Base-by-base conservation (phyloP, 2,888 invertebrate species). In the Torymus tubicola region DNA sequence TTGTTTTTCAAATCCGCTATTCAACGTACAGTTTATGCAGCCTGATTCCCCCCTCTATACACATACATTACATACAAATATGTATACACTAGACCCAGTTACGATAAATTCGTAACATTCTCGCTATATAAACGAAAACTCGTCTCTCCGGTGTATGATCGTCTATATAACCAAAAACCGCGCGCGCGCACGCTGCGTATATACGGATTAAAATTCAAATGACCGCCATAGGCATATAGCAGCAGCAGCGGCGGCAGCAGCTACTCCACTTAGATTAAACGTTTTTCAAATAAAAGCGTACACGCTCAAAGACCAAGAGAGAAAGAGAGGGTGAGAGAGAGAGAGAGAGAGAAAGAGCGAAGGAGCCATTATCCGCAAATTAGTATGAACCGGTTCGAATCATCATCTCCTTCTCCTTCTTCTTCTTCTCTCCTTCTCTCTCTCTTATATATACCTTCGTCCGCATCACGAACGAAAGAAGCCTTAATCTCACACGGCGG, bases 311-410 rank as follows among this genome's bases (percentile, higher is more conserved):
- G 42, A 42, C 42, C 10, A 5, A 42, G 42, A 42, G 42, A 42
- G 8, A 5, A 1, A 8, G 8, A 42, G 42, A 5, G 42, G 8
- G 42, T 1, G 4, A 31, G 31, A 31, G 31, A 31, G 31, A 31
- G 42, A 42, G 42, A 42, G 42, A 42, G 42, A 5, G 42, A 42
- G 42, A 42, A 8, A 55, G 68, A 75, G 63, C 78, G 73, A 81
- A 79, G 80, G 82, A 78, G 82, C 80, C 82, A 82, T 82, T 82
- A 82, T 81, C 82, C 74, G 82, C 81, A 82, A 82, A 82, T 82
- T 82, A 82, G 82, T 81, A 79, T 76, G 81, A 82, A 82, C 82
- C 82, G 82, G 82, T 82, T 82, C 81, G 82, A 80, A 80, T 82
- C 71, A 80, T 82, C 82, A 82, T 80, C 77, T 69, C 72, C 61